Evolutionary conservation across 1,140 invertebrate genomes (phyloP), one percentile per base, ranked within the genome.

Genomic region (Macrosteles quadrilineatus): DNA sequence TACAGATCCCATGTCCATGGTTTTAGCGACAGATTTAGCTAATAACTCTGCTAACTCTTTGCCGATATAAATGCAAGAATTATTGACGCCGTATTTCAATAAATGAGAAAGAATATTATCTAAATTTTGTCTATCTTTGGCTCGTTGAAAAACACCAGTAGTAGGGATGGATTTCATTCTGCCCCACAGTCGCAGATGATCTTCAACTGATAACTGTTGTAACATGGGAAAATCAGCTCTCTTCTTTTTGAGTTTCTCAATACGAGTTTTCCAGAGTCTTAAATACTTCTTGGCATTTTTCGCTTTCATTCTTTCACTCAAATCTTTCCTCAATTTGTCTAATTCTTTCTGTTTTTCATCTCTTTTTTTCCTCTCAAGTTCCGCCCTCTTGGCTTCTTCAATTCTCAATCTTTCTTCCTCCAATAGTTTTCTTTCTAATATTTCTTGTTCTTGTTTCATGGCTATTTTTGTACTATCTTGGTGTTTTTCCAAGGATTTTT

Each of bases 371-470:
- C n/a, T 53, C 43, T 47, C 36, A 14, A 50, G 4, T 11, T 31
- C 25, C 53, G 29, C 59, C 25, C n/a, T 62, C 57, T 62, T 40
- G 2, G 29, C 25, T 43, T 63, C 9, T 25, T 40, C 40, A 2
- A 47, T 78, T 81, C 77, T 77, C 81, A 78, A 68, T 80, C 64
- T 76, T 80, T 75, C 70, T 59, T 75, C 70, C n/a, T 73, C 71
- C 11, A 76, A 80, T 67, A 80, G 69, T 67, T 80, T 75, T 74
- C 81, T 79, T 76, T 81, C 78, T 27, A 55, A 63, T 68, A 70
- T 65, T 67, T 72, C 73, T 73, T 80, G 77, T 75, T 80, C 77
- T 70, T 77, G 73, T 72, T 77, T 79, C 45, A 78, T 75, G 71
- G 75, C 76, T 65, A 79, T 75, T 76, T 80, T 80, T 45, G 74